Evolutionary conservation across 2,888 invertebrate genomes (phyloP), one percentile per base, ranked within the genome.

Genomic region (Temnothorax unifasciatus): DNA sequence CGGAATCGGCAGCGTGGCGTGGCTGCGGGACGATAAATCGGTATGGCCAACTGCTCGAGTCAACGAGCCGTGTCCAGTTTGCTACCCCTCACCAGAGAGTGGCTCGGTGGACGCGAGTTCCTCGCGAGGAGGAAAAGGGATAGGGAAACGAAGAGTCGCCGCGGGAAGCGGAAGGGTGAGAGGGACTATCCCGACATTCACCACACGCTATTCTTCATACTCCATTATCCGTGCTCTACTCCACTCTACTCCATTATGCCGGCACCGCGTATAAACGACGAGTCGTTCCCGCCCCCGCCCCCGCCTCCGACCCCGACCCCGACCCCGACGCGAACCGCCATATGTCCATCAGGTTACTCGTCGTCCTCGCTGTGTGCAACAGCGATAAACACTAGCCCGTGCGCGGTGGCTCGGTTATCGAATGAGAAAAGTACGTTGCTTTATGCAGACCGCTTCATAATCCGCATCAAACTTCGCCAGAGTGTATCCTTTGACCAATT

Each of bases 211-310:
- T 93, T 93, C 93, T 93, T 92, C 93, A 91, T 92, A 93, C 93
- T 94, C 94, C 92, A 94, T 94, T 94, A 93, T 93, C 93, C 91
- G 92, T 90, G 92, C 92, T 93, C 92, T 92, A 92, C 92, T 93
- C 91, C 91, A 92, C 93, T 93, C 92, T 91, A 93, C 92, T 93
- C 93, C 93, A 94, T 94, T 94, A 94, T 93, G 92, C 92, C 90
- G 90, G 92, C 91, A 93, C 92, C 92, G 90, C 92, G 93, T 91
- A 92, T 93, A 92, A 93, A 93, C 92, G 92, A 90, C 89, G 90
- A 91, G 90, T 89, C 90, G 86, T 86, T 85, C 89, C 41, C 86
- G 63, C 84, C 85, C 88, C 87, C 21, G 25, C 0, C 54, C 89
- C 88, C 29, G 29, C 29, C 29, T 29, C 88, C 21, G 85, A 83